Base-by-base conservation (phyloP, 2,113 vertebrate species). In the Anhinga rufa region DNA sequence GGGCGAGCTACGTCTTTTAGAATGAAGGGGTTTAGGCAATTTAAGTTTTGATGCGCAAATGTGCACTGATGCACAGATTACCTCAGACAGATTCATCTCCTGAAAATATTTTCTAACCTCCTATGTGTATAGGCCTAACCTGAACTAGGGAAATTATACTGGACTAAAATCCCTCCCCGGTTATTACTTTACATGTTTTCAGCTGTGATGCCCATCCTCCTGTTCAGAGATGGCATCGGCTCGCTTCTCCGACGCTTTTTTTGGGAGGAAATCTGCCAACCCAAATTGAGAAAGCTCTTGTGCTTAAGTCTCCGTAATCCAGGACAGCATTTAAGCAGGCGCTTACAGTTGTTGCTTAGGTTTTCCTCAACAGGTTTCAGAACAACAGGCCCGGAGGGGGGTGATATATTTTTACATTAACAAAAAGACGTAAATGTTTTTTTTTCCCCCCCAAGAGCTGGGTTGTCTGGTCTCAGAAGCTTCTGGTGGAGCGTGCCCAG, bases 61-160 rank as follows among this genome's bases (percentile, higher is more conserved):
- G 44, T 46, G 44, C 44, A 38, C 10, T 58, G 68, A 72, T 88
- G 82, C 88, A 94, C 19, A 11, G 78, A 88, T 94, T 92, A 92
- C 92, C 95, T 96, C 92, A 88, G 54, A 60, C 93, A 96, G 88
- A 69, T 82, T 95, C 91, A 95, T 88, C 94, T 95, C 92, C 75
- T 88, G 61, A 9, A 58, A 65, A 49, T 77, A n/a, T 36, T 84
- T 72, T 31, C 58, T 79, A 2, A 32, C 34, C 78, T 62, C 46
- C 65, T 36, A 1, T 42, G 64, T 78, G 44, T 61, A 17, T 25
- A 65, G 42, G 20, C 15, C 44, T 89, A 69, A 82, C 77, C 66
- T 55, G 49, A 79, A 32, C 57, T 76, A 55, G 60, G 91, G 52
- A 40, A 74, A 13, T 52, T 36, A 61, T 52, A 48, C 84, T 87